These are phyloP conservation scores for Bergia puertoricense DNA, from an alignment of 92 coral and sea anemone species.

Conservation along the genomic window DNA sequence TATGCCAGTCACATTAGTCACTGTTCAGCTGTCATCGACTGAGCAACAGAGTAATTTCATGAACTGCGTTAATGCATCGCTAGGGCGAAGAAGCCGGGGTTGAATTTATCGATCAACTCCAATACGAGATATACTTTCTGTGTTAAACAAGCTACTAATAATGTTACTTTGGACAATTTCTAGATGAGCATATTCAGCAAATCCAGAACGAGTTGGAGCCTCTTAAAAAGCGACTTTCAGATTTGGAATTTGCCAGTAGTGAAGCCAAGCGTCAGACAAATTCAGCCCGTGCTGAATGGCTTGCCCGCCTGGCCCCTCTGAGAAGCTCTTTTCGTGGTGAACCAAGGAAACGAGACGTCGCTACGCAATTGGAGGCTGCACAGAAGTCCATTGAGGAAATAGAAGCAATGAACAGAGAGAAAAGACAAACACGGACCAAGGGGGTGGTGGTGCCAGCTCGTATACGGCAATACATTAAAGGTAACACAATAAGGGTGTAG, in stretches of 20 bases:
- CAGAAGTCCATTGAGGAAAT: constrained; percentile 34
- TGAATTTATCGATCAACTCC: too few species aligned
- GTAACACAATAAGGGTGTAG: constrained; percentile 13
- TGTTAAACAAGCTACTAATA: neutral
- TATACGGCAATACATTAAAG: constrained; percentile 83
- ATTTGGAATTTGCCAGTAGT: constrained; percentile 40
- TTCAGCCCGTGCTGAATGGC: constrained; percentile 44
- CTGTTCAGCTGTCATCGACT: too few species aligned
- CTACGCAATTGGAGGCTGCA: constrained; percentile 30
- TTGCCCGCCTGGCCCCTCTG: constrained; percentile 59
- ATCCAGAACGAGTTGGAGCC: constrained; percentile 76
- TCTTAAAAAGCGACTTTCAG: constrained; percentile 59
- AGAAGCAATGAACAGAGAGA: constrained; percentile 26
- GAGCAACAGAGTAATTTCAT: too few species aligned
- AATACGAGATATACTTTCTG: neutral
- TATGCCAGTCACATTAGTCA: too few species aligned
- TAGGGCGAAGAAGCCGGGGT: too few species aligned
- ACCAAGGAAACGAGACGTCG: constrained; percentile 69
- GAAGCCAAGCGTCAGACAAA: constrained; percentile 57
- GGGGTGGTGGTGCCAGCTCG: constrained; percentile 69
- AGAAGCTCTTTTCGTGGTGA: constrained; percentile 69
- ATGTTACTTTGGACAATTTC: neutral
- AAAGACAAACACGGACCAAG: constrained; percentile 52
- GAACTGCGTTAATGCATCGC: too few species aligned
- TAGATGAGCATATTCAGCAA: constrained; percentile 85